Percentiles rank a stretch among this genome's conserved stretches.
Evolutionary conservation across 30 jellyfish, hydroid and myxozoan species (phyloP).

Genomic region (Hydractinia symbiolongicarpus): DNA sequence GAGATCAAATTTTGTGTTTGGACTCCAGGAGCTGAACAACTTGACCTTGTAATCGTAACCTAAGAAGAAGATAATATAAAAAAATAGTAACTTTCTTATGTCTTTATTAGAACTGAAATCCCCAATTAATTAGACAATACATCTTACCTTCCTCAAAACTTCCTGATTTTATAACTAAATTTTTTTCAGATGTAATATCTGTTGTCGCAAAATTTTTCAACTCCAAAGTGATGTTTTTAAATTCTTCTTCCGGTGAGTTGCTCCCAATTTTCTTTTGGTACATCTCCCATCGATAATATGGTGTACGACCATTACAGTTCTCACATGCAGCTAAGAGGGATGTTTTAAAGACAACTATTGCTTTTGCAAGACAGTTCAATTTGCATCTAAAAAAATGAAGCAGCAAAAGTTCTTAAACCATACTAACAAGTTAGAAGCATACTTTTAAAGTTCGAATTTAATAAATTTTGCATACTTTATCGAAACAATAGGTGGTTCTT

Average conservation of each 20-base stretch:
- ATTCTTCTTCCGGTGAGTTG: not conserved
- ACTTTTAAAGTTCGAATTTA: not conserved
- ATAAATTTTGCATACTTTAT: not conserved
- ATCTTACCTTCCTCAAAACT: too few species aligned
- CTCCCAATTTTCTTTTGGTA: not conserved
- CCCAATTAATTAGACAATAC: too few species aligned
- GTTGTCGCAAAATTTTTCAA: not conserved
- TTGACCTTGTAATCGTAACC: not conserved
- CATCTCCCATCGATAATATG: constrained; percentile 15
- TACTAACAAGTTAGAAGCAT: too few species aligned
- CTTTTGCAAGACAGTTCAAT: not conserved
- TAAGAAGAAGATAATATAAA: too few species aligned
- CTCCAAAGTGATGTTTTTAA: not conserved
- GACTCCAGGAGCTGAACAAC: not conserved
- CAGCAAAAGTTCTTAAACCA: too few species aligned
- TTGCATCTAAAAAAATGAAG: constrained; percentile 2
- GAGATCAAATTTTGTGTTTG: not conserved
- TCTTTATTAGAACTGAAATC: too few species aligned
- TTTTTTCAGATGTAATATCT: not conserved
- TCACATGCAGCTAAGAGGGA: constrained; percentile 14
- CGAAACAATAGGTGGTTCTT: constrained; percentile 9
- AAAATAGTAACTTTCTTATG: too few species aligned
- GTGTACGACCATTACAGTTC: not conserved
- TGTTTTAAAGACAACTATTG: not conserved
- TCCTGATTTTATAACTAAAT: constrained; percentile 1